phyloP scores from a whole-genome alignment of 2,888 invertebrate genomes.

The Latrodectus hesperus region DNA sequence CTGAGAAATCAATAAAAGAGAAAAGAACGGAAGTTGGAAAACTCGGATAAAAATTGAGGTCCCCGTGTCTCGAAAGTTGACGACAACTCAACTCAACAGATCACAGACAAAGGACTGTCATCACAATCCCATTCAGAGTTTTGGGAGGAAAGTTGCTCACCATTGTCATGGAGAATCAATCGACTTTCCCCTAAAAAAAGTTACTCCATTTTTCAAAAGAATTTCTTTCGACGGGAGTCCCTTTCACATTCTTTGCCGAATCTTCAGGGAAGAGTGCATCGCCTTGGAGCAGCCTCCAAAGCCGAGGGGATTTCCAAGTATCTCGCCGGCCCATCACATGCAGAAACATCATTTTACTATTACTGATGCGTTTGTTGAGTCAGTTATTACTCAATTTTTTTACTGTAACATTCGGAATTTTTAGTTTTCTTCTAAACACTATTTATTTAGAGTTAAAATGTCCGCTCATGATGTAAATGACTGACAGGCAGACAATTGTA shows the following conservation, averaged over 20 bases:
- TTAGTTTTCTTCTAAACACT: too few species aligned
- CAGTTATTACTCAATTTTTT: too few species aligned
- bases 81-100: constrained; percentile 33
- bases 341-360: too few species aligned
- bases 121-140: constrained; percentile 43
- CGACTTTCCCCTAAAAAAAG: constrained; percentile 28
- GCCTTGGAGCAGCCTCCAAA: too few species aligned
- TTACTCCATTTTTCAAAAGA: constrained; percentile 58
- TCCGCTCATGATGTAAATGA: too few species aligned
- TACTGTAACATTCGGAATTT: too few species aligned
- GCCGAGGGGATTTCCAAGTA: too few species aligned
- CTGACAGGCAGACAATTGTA: too few species aligned
- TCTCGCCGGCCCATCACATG: too few species aligned
- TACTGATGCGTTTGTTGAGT: too few species aligned
- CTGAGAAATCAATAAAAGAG: constrained; percentile 7
- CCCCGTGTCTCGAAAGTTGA: constrained; percentile 17
- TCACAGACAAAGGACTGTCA: constrained; percentile 38
- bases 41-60: constrained; percentile 16
- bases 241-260: neutral
- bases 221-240: constrained; percentile 30
- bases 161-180: constrained; percentile 50
- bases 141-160: constrained; percentile 45
- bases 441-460: too few species aligned
- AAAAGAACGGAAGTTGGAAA: neutral
- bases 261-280: neutral